Evolutionary conservation across 2,888 invertebrate genomes (phyloP).

Genomic region (Lissonota sp.): DNA sequence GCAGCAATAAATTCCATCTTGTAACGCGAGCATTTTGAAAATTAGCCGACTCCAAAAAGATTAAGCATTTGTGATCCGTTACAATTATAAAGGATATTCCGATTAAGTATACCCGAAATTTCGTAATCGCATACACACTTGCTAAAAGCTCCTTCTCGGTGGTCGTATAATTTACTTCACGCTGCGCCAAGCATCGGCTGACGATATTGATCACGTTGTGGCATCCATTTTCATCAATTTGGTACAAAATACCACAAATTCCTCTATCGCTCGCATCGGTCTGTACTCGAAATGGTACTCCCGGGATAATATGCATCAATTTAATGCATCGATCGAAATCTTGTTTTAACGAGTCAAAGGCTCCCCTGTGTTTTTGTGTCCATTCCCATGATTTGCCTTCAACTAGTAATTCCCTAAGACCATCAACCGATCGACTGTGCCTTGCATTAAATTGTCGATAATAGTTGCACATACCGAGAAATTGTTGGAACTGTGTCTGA

Average conservation of each 20-base stretch:
- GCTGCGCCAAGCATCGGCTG: slow-evolving; percentile 62
- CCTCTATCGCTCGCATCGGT: slow-evolving; percentile 55
- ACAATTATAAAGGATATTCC: slow-evolving; percentile 16
- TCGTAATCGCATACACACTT: neutral
- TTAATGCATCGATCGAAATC: slow-evolving; percentile 46
- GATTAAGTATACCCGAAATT: slow-evolving; percentile 29
- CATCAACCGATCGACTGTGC: slow-evolving; percentile 4
- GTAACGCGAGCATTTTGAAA: neutral
- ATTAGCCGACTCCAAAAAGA: neutral
- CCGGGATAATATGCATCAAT: slow-evolving; percentile 42
- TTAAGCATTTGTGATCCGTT: slow-evolving; percentile 20
- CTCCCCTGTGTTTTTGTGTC: neutral
- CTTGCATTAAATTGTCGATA: slow-evolving; percentile 19
- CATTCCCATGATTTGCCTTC: slow-evolving; percentile 8
- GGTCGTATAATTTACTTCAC: slow-evolving; percentile 20
- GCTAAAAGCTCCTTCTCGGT: neutral
- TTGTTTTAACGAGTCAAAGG: neutral
- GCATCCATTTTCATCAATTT: slow-evolving; percentile 39
- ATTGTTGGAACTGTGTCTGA: slow-evolving; percentile 67
- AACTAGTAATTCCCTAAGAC: slow-evolving; percentile 47
- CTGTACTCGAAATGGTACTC: slow-evolving; percentile 55
- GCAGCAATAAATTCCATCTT: neutral
- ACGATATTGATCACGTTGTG: slow-evolving; percentile 63
- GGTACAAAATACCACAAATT: slow-evolving; percentile 64
- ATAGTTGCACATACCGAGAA: slow-evolving; percentile 26